Base-by-base conservation (phyloP, 2,113 vertebrate species). In the Andinoacara biseriatus region DNA sequence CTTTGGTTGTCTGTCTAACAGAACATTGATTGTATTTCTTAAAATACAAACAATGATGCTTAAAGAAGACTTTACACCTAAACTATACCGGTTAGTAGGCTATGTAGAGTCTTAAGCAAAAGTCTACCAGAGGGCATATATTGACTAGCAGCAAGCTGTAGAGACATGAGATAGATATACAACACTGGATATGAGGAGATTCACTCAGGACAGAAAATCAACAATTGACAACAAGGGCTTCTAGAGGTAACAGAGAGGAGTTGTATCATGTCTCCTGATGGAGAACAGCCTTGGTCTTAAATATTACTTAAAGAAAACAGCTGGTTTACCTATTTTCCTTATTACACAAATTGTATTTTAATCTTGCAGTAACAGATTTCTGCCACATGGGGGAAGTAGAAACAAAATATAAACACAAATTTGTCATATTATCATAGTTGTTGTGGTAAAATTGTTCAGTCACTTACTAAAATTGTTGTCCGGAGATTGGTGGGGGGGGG, bases 11-110 rank as follows among this genome's bases (percentile, higher is more conserved):
- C 59, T 69, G 10, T 24, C 62, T 33, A 65, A 26, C 74, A 61
- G 24, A 54, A 22, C 38, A 84, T 35, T 67, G 52, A 83, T 40
- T 57, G 17, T 22, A 49, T n/a, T 67, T 5, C 31, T 72, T 10
- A 58, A 76, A 49, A 29, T 0, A 29, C 62, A 78, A 65, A 81
- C 61, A 60, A 35, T 77, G 49, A 74, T 65, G 75, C 13, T 69
- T 72, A 31, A 57, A 24, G 8, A 61, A n/a, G 49, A 62, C 29
- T 24, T 31, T 60, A 60, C 4, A 76, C 8, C 57, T 40, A 9
- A 58, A 74, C 35, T 7, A 29, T 8, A 33, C 1, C 38, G 22
- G 13, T 20, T 29, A n/a, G n/a, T 8, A 18, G 43, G 54, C 60
- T 49, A 52, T 31, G 58, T 5, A 54, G 43, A 56, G 8, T 46